Evolutionary conservation across 2,888 invertebrate species (phyloP), one percentile per base, ranked within the genome.

Genomic region (Conistra vaccinii): DNA sequence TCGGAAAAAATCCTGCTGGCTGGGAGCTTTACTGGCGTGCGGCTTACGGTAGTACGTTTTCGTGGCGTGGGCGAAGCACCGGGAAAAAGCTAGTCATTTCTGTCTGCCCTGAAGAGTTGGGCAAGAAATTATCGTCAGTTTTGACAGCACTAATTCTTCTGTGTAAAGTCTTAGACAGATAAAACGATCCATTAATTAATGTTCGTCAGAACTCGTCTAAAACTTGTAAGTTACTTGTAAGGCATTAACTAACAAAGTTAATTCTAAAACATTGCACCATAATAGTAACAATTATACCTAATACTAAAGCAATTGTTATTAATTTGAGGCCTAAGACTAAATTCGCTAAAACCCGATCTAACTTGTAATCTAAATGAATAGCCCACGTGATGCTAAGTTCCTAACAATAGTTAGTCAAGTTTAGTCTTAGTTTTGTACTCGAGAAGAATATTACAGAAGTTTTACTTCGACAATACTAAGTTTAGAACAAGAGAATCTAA

Each of bases 351-450:
- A 68, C 48, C 42, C 58, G 35, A 58, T 51, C 55, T 67, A 48
- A 80, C 48, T 85, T 12, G 32, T 75, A 85, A 87, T 83, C 68
- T 67, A 61, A 74, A 83, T 76, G 69, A 73, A 78, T 86, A 32
- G 55, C 23, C 17, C 2, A 35, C 39, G 58, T 29, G 60, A 35
- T 76, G 66, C 65, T 57, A 58, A 78, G 65, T 87, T 85, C 23
- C 10, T 65, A 86, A 80, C 70, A 73, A 76, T 67, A 71, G 76
- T 80, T 80, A 74, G 73, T 58, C 9, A 35, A 75, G 58, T 77
- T 55, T 48, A 51, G 29, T 5, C 57, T 62, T 12, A 29, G 57
- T 73, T 74, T 62, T n/a, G 35, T 26, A n/a, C 10, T 45, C 1
- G 6, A 66, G 32, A 71, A 20, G 32, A 53, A 60, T 26, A 55